Evolutionary conservation across 2,888 invertebrate species (phyloP).

Genomic region (Dicycla oo): DNA sequence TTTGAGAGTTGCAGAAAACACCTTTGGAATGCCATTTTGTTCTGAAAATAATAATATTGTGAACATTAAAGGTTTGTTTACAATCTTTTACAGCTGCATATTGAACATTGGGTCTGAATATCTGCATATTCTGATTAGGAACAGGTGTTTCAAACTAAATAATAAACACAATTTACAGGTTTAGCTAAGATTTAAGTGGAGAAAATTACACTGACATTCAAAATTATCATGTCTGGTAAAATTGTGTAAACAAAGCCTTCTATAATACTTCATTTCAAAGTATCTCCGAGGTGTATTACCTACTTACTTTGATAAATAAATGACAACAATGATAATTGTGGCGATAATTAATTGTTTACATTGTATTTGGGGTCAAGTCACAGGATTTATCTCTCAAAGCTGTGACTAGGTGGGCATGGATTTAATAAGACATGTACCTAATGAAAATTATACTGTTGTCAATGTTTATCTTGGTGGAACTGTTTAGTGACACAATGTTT

Average conservation of each 20-base stretch:
- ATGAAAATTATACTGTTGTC: neutral
- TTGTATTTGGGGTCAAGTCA: slow-evolving; percentile 34
- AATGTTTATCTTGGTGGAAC: neutral
- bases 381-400: slow-evolving; percentile 1
- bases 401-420: neutral
- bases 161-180: too few species aligned
- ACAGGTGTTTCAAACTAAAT: neutral
- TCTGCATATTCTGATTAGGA: neutral
- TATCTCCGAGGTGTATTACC: neutral
- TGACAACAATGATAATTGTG: slow-evolving; percentile 11
- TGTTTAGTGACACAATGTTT: neutral
- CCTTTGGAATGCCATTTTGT: slow-evolving; percentile 80
- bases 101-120: neutral
- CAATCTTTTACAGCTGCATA: too few species aligned
- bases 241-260: neutral
- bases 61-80: neutral
- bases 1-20: slow-evolving; percentile 76
- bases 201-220: too few species aligned
- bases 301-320: slow-evolving; percentile 18
- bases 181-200: too few species aligned
- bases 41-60: slow-evolving; percentile 62
- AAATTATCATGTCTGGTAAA: too few species aligned
- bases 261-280: neutral
- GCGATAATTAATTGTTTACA: slow-evolving; percentile 21
- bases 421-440: neutral